Evolutionary conservation across 2,113 vertebrate species (phyloP), one percentile per base, ranked within the genome.

Genomic region (Nyctibius bracteatus): DNA sequence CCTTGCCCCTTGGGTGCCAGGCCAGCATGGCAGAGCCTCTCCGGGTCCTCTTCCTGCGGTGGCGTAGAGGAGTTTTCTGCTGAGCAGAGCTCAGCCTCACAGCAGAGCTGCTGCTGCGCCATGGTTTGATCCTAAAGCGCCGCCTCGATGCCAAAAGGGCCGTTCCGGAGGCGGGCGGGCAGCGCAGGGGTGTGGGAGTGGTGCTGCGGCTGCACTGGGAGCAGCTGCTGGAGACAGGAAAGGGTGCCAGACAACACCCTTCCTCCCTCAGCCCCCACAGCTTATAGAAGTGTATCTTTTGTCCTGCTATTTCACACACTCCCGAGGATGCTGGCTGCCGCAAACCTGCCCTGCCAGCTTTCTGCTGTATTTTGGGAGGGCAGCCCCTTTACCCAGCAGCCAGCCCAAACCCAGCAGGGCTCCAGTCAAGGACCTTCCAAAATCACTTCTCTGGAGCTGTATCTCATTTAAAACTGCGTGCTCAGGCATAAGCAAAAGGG

Each of bases 81-180:
- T 6, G 65, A 44, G 71, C 75, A 30, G 77, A 14, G 80, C 57
- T 9, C 0, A 1, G 51, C 17, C 47, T 22, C 55, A 5, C n/a
- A 22, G 90, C 77, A 68, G 68, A 52, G 61, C 74, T 3, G 61
- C 75, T n/a, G 37, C 71, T 24, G 52, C 2, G 1, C 31, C 1
- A 1, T 5, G 62, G 3, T 22, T 18, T 18, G 80, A 30, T 41
- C 17, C 24, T 2, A 12, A 8, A 0, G 0, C 0, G 1, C 2
- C 0, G 2, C 25, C 16, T 23, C 0, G 4, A 5, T 3, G 68
- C 2, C 63, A 2, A 7, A 77, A 66, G 46, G 31, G 67, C 66
- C 2, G 0, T 61, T 41, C 20, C 0, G 4, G 61, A 6, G 59
- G 41, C 0, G 10, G 30, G 14, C 1, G 46, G 18, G 73, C 0